Conservation (phyloP, 2,797 vertebrate genomes). For the Parauchenoglanis punctatus region DNA sequence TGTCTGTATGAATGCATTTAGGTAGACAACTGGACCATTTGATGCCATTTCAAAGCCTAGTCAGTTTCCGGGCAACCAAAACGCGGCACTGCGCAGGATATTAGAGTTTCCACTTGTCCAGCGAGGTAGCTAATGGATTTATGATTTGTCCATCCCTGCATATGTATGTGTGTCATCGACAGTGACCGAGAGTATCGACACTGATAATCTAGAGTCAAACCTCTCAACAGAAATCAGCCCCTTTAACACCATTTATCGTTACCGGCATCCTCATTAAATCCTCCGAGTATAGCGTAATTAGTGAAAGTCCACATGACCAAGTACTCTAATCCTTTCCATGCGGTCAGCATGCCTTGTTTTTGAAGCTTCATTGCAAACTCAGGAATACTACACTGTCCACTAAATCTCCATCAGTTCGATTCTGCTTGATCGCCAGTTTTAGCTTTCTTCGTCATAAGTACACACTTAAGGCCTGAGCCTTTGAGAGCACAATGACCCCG, state of each 20-base stretch:
- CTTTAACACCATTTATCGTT: conserved; percentile 18
- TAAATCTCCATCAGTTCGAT: conserved; percentile 18
- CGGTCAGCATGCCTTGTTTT: not conserved
- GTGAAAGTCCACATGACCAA: not conserved
- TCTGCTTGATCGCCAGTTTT: conserved; percentile 18
- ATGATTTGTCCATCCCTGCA: not conserved
- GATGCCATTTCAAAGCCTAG: not conserved
- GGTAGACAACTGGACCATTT: not conserved
- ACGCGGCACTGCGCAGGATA: not conserved
- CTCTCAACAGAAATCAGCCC: not conserved
- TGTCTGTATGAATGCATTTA: not conserved
- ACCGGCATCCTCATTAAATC: conserved; percentile 29
- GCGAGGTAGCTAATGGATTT: not conserved
- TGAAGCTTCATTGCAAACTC: conserved; percentile 26
- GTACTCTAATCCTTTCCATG: not conserved
- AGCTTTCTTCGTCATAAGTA: not conserved
- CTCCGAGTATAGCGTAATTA: not conserved
- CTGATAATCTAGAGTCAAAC: not conserved
- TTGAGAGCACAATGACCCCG: conserved; percentile 2
- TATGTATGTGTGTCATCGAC: not conserved
- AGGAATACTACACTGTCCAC: not conserved
- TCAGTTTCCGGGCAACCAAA: not conserved
- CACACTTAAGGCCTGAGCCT: conserved; percentile 7
- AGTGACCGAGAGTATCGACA: no score
- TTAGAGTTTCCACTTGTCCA: not conserved